These are phyloP conservation scores for Chiloscyllium plagiosum DNA, from an alignment of 2,113 vertebrate species.

Conservation along the genomic window DNA sequence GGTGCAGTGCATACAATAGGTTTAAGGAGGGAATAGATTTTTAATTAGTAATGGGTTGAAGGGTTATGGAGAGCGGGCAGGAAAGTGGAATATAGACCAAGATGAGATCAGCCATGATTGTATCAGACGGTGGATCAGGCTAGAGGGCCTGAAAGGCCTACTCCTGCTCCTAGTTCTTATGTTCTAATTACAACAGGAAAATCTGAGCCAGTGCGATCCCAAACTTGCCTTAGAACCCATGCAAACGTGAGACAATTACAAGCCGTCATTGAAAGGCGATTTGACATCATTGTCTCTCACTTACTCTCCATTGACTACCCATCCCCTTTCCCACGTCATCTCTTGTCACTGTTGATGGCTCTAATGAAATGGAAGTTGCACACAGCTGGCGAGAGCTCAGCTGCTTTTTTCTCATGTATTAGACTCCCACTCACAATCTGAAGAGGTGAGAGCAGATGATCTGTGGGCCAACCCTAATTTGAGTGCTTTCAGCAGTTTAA, in stretches of 20 bases:
- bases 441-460: constrained; percentile 3
- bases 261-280: neutral
- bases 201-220: neutral
- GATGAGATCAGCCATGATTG: no score
- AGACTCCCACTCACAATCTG: neutral
- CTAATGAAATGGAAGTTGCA: neutral
- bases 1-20: no score
- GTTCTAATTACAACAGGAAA: no score
- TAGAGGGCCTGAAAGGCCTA: no score
- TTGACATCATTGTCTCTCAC: neutral
- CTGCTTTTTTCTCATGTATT: neutral
- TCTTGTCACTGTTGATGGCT: neutral
- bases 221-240: neutral
- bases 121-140: no score
- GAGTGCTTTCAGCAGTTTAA: neutral
- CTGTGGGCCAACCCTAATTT: neutral
- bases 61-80: no score
- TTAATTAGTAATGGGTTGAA: no score
- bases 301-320: no score
- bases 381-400: neutral
- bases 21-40: no score
- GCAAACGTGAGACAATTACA: neutral
- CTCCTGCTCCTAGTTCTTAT: no score
- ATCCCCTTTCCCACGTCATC: neutral
- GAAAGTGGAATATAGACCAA: no score